Percentiles rank a stretch among this genome's conserved stretches.
Evolutionary conservation across 2,888 invertebrate species (phyloP).

Genomic region (Anoplius nigerrimus): DNA sequence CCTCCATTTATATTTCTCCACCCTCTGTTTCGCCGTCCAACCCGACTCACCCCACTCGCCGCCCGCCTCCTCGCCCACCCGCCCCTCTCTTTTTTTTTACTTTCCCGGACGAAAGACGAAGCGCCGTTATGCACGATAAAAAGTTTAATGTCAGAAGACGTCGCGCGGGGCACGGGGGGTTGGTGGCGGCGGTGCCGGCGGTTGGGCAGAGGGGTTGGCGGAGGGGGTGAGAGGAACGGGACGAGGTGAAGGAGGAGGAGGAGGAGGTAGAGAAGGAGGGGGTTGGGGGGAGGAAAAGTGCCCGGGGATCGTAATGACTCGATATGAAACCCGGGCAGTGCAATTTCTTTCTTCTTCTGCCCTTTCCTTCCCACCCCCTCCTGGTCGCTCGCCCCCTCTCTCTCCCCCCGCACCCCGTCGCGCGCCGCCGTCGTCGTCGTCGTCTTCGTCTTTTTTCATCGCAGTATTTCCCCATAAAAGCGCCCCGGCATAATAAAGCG

Average conservation of each 20-base stretch:
- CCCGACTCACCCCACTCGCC: too few species aligned
- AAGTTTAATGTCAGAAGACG: slow-evolving; percentile 67
- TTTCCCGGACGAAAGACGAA: slow-evolving; percentile 56
- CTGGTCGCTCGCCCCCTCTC: not conserved
- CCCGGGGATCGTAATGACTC: slow-evolving; percentile 63
- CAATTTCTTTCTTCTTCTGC: slow-evolving; percentile 62
- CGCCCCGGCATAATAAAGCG: slow-evolving; percentile 72
- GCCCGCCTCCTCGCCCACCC: not conserved
- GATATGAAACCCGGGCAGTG: slow-evolving; percentile 63
- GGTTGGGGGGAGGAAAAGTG: slow-evolving; percentile 45
- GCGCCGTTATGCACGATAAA: slow-evolving; percentile 66
- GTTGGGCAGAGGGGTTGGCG: slow-evolving; percentile 1
- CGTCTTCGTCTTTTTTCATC: slow-evolving; percentile 66
- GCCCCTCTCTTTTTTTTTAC: slow-evolving; percentile 33
- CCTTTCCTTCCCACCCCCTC: slow-evolving; percentile 46
- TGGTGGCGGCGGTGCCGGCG: not conserved
- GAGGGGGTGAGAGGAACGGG: slow-evolving; percentile 1
- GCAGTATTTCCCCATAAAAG: slow-evolving; percentile 72
- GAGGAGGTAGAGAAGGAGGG: slow-evolving; percentile 30
- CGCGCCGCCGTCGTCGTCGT: slow-evolving; percentile 51
- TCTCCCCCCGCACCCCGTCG: slow-evolving; percentile 19
- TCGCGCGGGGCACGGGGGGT: slow-evolving; percentile 33
- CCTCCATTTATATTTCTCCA: slow-evolving; percentile 47
- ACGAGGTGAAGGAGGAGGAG: slow-evolving; percentile 13
- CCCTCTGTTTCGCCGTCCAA: slow-evolving; percentile 1